Conservation (phyloP, 1,140 invertebrate species). For the Chymomyza costata region DNA sequence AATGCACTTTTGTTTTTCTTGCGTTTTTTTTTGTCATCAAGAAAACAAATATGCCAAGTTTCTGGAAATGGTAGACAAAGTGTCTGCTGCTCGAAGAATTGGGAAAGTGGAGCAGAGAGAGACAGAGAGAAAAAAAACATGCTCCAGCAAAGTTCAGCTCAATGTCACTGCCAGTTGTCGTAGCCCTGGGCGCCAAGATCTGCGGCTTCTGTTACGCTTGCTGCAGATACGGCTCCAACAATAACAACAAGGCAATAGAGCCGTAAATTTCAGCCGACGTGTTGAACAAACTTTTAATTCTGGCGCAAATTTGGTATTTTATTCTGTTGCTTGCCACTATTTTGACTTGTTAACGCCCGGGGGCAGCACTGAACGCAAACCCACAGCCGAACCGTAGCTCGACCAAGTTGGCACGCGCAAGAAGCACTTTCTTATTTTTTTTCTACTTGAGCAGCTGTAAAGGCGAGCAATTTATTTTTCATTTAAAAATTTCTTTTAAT, state of each 20-base stretch:
- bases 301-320: slow-evolving; percentile 40
- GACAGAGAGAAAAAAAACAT: background rate
- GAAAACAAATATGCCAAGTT: too few species aligned
- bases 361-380: too few species aligned
- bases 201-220: slow-evolving; percentile 12
- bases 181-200: slow-evolving; percentile 6
- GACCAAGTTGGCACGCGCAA: slow-evolving; percentile 32
- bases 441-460: background rate
- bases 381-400: background rate
- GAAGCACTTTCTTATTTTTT: slow-evolving; percentile 25
- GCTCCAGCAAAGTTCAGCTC: slow-evolving; percentile 16
- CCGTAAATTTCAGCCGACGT: slow-evolving; percentile 41
- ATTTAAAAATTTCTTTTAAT: too few species aligned
- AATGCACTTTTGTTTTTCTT: too few species aligned
- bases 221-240: too few species aligned
- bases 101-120: too few species aligned
- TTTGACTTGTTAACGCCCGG: slow-evolving; percentile 35
- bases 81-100: too few species aligned
- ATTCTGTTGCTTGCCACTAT: slow-evolving; percentile 49
- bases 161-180: slow-evolving; percentile 15
- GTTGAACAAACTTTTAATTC: slow-evolving; percentile 52
- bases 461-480: too few species aligned
- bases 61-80: too few species aligned
- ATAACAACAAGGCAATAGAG: too few species aligned
- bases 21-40: too few species aligned